phyloP scores from a whole-genome alignment of 2,113 vertebrate genomes.

The Sigmodon hispidus region DNA sequence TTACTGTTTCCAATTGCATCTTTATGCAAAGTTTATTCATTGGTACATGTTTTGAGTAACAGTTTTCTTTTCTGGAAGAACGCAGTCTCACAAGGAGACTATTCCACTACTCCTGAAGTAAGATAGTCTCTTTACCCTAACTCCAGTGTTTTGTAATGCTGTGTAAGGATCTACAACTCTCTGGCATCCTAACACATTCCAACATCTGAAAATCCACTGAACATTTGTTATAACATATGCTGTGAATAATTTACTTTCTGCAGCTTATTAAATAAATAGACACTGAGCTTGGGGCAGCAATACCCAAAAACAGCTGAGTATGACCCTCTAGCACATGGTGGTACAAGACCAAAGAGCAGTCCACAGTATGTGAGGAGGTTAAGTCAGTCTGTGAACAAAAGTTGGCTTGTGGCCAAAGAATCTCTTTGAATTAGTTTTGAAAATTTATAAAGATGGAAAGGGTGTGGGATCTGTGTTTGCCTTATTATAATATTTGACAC shows the following conservation, averaged over 20 bases:
- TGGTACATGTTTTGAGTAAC: neutral
- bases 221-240: conserved; percentile 56
- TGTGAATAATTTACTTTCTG: conserved; percentile 51
- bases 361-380: neutral
- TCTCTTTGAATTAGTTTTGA: neutral
- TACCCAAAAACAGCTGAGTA: neutral
- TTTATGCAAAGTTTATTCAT: neutral
- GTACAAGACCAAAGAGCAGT: neutral
- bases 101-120: neutral
- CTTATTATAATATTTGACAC: neutral
- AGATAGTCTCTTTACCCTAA: neutral
- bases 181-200: neutral
- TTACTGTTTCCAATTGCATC: neutral
- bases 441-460: conserved; percentile 29
- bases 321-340: neutral
- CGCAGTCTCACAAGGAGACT: neutral
- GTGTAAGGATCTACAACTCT: neutral
- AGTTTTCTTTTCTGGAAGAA: neutral
- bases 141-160: neutral
- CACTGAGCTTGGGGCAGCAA: neutral
- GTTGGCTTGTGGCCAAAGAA: neutral
- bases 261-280: conserved; percentile 43
- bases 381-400: conserved; percentile 2
- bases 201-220: conserved; percentile 48
- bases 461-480: neutral